Evolutionary conservation across 2,113 vertebrate species (phyloP).

Genomic region (Eleginops maclovinus): DNA sequence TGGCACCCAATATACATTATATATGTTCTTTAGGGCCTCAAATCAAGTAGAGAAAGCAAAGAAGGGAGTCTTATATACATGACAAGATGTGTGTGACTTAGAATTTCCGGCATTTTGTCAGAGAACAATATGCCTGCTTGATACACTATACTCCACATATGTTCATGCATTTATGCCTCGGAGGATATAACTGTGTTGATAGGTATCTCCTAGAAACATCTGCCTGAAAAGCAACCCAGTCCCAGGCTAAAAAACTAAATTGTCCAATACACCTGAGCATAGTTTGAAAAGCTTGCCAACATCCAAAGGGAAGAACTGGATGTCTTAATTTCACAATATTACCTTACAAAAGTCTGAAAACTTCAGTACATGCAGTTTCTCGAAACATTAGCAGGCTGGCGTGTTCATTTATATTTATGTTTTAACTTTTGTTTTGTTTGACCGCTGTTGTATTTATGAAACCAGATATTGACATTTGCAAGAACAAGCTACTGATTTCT

Average conservation of each 20-base stretch:
- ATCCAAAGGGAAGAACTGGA: constrained; percentile 46
- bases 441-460: constrained; percentile 14
- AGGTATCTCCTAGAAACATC: constrained; percentile 67
- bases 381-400: constrained; percentile 16
- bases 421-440: not conserved
- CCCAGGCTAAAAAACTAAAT: constrained; percentile 55
- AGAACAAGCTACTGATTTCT: not conserved
- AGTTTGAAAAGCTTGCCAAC: constrained; percentile 44
- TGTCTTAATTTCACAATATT: constrained; percentile 67
- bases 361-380: not conserved
- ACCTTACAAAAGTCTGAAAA: constrained; percentile 29
- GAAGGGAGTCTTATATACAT: not conserved
- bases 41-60: not conserved
- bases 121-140: constrained; percentile 8
- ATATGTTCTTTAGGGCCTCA: not conserved
- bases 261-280: constrained; percentile 56
- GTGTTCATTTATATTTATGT: constrained; percentile 22
- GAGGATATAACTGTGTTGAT: constrained; percentile 63
- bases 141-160: constrained; percentile 61
- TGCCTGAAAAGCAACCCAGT: constrained; percentile 59
- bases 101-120: constrained; percentile 24
- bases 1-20: not conserved
- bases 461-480: constrained; percentile 17
- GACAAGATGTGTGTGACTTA: constrained; percentile 6
- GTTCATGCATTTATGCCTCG: constrained; percentile 63